Conservation (phyloP, 2,888 invertebrate genomes). For the Limnephilus rhombicus region DNA sequence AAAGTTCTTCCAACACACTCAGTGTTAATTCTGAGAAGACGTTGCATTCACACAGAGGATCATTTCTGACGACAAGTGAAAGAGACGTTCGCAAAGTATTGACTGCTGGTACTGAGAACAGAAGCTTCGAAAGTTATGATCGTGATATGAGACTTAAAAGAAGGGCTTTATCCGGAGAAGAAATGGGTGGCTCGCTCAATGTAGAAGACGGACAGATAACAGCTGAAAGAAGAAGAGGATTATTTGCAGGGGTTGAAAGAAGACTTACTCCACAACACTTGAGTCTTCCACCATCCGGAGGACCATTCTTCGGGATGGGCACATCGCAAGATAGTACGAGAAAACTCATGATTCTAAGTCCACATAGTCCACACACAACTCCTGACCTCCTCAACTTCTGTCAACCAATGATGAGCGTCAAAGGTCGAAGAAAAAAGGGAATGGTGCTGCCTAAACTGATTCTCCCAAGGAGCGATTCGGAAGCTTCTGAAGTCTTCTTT, state of each 20-base stretch:
- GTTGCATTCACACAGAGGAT: conserved; percentile 78
- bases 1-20: conserved; percentile 76
- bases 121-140: conserved; percentile 80
- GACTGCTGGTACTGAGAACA: conserved; percentile 76
- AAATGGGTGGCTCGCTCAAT: conserved; percentile 73
- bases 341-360: conserved; percentile 87
- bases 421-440: conserved; percentile 83
- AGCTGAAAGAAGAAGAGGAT: conserved; percentile 82
- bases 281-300: conserved; percentile 83
- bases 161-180: conserved; percentile 81
- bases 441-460: conserved; percentile 86
- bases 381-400: conserved; percentile 82
- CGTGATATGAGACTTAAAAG: conserved; percentile 78
- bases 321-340: conserved; percentile 71
- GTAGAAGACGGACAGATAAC: conserved; percentile 72
- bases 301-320: conserved; percentile 76
- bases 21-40: conserved; percentile 73
- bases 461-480: conserved; percentile 86
- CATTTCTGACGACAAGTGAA: conserved; percentile 82
- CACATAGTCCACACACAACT: conserved; percentile 86
- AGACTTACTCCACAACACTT: conserved; percentile 81
- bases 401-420: conserved; percentile 77
- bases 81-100: conserved; percentile 79
- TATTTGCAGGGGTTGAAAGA: conserved; percentile 83
- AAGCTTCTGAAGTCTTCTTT: conserved; percentile 82